phyloP scores from a whole-genome alignment of 1,140 invertebrate species.

The Neoseiulus cucumeris region DNA sequence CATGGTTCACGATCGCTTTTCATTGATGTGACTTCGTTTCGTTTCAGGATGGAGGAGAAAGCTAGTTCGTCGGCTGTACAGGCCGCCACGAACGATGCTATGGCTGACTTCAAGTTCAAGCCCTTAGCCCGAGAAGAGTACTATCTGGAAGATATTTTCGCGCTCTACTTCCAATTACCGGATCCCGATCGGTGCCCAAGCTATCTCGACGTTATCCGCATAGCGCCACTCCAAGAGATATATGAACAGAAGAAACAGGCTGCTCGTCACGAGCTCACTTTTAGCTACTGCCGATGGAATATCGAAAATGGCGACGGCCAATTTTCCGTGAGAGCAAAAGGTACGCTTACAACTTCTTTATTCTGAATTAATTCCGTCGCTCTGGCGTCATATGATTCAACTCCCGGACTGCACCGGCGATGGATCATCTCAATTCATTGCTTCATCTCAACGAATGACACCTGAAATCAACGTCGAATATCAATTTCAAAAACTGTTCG shows the following conservation, averaged over 20 bases:
- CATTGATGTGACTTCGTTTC: too few relatives aligned
- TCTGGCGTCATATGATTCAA: too few relatives aligned
- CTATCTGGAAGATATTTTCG: background rate
- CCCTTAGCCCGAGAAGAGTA: background rate
- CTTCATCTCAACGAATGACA: background rate
- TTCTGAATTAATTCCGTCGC: too few relatives aligned
- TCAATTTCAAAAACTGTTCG: background rate
- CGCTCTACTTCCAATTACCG: background rate
- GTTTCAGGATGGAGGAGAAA: too few relatives aligned
- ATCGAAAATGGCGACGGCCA: background rate
- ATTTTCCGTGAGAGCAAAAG: background rate
- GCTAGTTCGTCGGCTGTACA: background rate
- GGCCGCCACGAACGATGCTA: background rate
- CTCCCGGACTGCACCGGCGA: too few relatives aligned
- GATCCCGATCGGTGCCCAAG: background rate
- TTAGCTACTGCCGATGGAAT: background rate
- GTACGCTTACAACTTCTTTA: too few relatives aligned
- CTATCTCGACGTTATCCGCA: background rate
- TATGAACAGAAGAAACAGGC: background rate
- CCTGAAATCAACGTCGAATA: background rate
- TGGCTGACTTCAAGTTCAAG: background rate
- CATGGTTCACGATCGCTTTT: too few relatives aligned
- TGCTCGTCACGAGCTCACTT: background rate
- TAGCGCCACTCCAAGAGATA: background rate
- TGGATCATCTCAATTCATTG: background rate